A percentile compares a stretch with the other conserved stretches of the same genome.
Conservation (phyloP, 2,888 invertebrate species). For the Drosophila birchii region DNA sequence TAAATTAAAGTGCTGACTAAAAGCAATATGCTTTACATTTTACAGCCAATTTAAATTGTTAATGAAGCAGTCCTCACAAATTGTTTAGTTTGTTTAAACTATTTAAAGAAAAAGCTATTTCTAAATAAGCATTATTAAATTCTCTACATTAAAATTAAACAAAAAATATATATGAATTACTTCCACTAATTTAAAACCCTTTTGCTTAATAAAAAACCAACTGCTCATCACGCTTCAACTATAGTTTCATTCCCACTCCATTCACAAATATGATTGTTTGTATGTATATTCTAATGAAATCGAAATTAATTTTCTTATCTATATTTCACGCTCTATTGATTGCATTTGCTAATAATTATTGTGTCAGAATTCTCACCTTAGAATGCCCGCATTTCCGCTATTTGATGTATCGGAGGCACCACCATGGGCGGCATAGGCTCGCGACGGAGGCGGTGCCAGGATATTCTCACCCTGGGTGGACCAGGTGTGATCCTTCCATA, state of each 20-base stretch:
- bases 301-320: conserved; percentile 15
- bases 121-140: neutral
- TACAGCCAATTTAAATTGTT: neutral
- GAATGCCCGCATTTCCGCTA: conserved; percentile 85
- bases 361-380: conserved; percentile 77
- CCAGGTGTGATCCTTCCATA: conserved; percentile 97
- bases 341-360: conserved; percentile 7
- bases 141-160: too few relatives aligned
- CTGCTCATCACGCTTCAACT: neutral
- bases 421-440: conserved; percentile 86
- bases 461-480: conserved; percentile 94
- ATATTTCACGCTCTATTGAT: conserved; percentile 21
- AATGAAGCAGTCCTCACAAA: too few relatives aligned
- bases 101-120: neutral
- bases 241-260: neutral
- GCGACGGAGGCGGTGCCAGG: conserved; percentile 91
- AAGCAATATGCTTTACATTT: neutral
- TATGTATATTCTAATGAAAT: conserved; percentile 6
- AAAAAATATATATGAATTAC: neutral
- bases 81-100: neutral
- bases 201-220: neutral
- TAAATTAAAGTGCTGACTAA: neutral
- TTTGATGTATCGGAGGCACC: conserved; percentile 85
- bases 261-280: neutral
- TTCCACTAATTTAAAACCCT: neutral